phyloP scores from a whole-genome alignment of 2,888 invertebrate species.

The Morinoia aosen region DNA sequence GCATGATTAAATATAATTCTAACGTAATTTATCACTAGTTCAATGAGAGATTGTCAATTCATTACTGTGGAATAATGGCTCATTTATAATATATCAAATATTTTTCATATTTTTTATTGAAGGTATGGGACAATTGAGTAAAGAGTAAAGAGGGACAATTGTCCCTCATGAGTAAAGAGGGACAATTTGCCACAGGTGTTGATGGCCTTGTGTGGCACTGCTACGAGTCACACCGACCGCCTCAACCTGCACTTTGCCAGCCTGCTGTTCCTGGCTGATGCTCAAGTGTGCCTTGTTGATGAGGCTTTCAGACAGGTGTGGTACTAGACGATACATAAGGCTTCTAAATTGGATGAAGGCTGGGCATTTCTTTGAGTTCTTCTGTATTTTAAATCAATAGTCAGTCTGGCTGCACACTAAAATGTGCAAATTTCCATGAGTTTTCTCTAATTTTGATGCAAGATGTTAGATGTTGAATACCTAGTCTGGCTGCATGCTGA shows the following conservation, averaged over 20 bases:
- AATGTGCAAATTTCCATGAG: background rate
- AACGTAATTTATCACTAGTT: too few species aligned
- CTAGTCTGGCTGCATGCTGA: background rate
- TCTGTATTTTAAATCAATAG: too few species aligned
- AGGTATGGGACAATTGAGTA: background rate
- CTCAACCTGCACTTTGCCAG: background rate
- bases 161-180: background rate
- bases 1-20: background rate
- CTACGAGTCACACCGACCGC: background rate
- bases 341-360: too few species aligned
- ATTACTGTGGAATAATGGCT: too few species aligned
- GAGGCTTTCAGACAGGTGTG: constrained; percentile 7
- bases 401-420: too few species aligned
- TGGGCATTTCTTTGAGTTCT: too few species aligned
- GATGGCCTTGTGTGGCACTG: background rate
- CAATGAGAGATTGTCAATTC: too few species aligned
- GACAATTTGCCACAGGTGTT: constrained; percentile 55
- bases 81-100: too few species aligned
- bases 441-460: background rate
- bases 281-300: constrained; percentile 42
- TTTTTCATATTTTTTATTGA: background rate
- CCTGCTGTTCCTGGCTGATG: constrained; percentile 35
- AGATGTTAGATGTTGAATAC: background rate
- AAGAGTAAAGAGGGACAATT: background rate
- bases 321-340: background rate